Evolutionary conservation across 2,797 vertebrate genomes (phyloP), one percentile per base, ranked within the genome.

Genomic region (Austrolebias charrua): DNA sequence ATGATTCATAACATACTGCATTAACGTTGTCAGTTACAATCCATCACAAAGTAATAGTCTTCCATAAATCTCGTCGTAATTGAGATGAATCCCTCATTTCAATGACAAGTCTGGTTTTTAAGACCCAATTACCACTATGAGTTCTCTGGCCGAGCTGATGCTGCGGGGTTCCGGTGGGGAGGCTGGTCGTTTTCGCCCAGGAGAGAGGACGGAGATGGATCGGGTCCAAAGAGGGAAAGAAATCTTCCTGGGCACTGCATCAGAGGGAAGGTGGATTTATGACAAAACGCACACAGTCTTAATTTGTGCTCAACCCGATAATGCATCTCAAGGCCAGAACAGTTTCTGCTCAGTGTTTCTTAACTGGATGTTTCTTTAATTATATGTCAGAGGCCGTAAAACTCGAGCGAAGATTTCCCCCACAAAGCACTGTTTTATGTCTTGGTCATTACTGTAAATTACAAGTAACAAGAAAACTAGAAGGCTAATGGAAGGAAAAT

Each of bases 331-430:
- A 82, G 87, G 90, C 90, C 87, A 87, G 82, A 84, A 89, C 83
- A 87, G 86, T 88, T 40, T 90, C 87, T 88, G 83, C 86, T 88
- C 86, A 84, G 84, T 91, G 87, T 88, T 93, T 91, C 91, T 88
- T 91, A 91, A 94, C 92, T 92, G 90, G 90, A 93, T 93, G 90
- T 91, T 93, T 93, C 91, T 91, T 93, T 93, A 90, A 94, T 93
- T 93, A 93, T 93, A 92, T 93, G 92, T 93, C 92, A 94, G 90
- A 94, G 91, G 92, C 91, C 91, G 91, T 91, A 90, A 91, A 92
- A 92, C 81, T 85, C 71, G 35, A 83, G 80, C 79, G 71, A 65
- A 91, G 76, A 84, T 87, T 85, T 20, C 46, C 63, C 83, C 72
- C 76, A 83, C 84, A 91, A 90, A 88, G 83, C 69, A 78, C 82